Conservation (phyloP, 1,140 invertebrate species). For the Bilobella aurantiaca region DNA sequence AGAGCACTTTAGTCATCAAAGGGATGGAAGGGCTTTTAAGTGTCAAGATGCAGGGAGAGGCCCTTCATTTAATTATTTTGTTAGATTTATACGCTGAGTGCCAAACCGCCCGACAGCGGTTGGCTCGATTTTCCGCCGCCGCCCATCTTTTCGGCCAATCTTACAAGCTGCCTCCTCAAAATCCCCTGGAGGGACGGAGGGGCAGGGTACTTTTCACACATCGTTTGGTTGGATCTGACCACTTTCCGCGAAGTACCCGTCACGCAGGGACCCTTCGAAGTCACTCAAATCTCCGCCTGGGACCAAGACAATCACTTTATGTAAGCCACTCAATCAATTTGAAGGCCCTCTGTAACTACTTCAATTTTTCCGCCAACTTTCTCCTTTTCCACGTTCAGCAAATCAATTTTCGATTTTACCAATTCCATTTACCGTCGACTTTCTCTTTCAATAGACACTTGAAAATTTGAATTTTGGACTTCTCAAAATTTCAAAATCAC, state of each 20-base stretch:
- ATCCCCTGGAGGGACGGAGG: constrained; percentile 50
- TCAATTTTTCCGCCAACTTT: too few relatives aligned
- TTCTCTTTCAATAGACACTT: too few relatives aligned
- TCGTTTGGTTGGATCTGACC: constrained; percentile 36
- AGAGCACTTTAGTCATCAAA: neutral
- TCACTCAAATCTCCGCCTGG: constrained; percentile 56
- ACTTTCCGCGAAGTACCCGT: constrained; percentile 39
- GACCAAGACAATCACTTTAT: constrained; percentile 52
- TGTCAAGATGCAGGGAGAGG: too few relatives aligned
- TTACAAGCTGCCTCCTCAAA: constrained; percentile 45
- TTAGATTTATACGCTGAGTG: constrained; percentile 29
- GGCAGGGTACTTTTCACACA: constrained; percentile 42
- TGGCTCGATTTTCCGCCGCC: constrained; percentile 35
- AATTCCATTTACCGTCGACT: too few relatives aligned
- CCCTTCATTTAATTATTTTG: too few relatives aligned
- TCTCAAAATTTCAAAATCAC: too few relatives aligned
- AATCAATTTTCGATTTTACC: too few relatives aligned
- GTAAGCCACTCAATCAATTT: too few relatives aligned
- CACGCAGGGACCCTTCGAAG: constrained; percentile 57
- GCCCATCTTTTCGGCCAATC: constrained; percentile 40
- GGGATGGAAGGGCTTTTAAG: neutral
- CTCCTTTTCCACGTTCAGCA: too few relatives aligned
- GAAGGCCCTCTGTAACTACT: too few relatives aligned
- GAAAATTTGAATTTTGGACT: too few relatives aligned
- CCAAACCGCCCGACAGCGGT: constrained; percentile 18